Conservation (phyloP, 2,797 vertebrate species). For the Crax fasciolata region DNA sequence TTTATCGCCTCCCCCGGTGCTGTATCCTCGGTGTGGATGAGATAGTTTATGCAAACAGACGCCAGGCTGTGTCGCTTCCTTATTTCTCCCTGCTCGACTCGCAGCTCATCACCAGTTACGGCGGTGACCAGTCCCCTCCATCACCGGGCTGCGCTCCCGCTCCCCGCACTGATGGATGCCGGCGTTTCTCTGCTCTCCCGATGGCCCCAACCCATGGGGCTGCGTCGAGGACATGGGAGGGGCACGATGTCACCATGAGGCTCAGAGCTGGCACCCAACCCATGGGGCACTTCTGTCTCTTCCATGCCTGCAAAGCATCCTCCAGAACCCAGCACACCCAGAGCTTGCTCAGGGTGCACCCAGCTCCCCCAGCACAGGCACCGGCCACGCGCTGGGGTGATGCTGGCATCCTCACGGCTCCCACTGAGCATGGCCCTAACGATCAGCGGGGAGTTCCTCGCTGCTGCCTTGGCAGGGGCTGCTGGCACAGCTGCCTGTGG, state of each 20-base stretch:
- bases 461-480: neutral
- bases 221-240: neutral
- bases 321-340: neutral
- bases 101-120: constrained; percentile 49
- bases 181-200: neutral
- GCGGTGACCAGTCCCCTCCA: constrained; percentile 39
- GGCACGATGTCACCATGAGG: neutral
- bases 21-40: neutral
- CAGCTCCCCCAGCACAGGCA: neutral
- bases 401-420: fast-evolving
- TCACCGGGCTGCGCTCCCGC: neutral
- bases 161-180: neutral
- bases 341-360: neutral
- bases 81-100: constrained; percentile 22
- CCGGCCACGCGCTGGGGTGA: no score
- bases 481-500: neutral
- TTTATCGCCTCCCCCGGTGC: constrained; percentile 42
- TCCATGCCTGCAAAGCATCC: neutral
- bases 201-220: neutral
- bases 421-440: neutral
- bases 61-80: neutral
- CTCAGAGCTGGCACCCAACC: neutral
- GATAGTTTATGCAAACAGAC: constrained; percentile 8
- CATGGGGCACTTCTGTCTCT: fast-evolving
- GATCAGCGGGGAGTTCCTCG: neutral